These are phyloP conservation scores for Brenthis hecate DNA, from an alignment of 2,888 invertebrate species.

Conservation along the genomic window DNA sequence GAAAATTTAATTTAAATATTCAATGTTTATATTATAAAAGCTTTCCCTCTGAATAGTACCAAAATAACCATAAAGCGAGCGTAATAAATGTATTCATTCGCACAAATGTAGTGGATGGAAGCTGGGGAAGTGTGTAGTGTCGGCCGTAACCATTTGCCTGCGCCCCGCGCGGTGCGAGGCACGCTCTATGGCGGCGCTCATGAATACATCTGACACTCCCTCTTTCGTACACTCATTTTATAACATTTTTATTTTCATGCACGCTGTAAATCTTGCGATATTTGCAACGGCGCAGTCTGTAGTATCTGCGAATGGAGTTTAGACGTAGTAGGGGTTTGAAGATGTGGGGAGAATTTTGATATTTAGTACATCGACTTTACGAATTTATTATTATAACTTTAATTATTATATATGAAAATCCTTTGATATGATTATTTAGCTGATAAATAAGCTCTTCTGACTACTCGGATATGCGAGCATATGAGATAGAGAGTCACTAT, in stretches of 20 bases:
- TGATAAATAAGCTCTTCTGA: too few relatives aligned
- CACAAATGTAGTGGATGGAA: conserved; percentile 28
- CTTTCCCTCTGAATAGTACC: neutral
- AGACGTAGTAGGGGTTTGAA: too few relatives aligned
- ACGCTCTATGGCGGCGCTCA: conserved; percentile 28
- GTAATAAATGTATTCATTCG: conserved; percentile 30
- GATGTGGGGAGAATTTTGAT: too few relatives aligned
- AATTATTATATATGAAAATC: too few relatives aligned
- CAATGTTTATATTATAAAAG: conserved; percentile 11
- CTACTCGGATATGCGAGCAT: too few relatives aligned
- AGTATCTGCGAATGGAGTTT: neutral
- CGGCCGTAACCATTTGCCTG: conserved; percentile 19
- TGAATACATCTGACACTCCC: conserved; percentile 30
- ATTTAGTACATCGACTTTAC: too few relatives aligned
- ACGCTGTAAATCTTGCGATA: conserved; percentile 7
- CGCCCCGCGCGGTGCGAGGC: conserved; percentile 14
- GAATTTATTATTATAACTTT: too few relatives aligned
- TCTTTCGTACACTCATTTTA: conserved; percentile 13
- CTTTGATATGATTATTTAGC: too few relatives aligned
- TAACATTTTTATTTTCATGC: conserved; percentile 23
- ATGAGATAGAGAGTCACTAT: too few relatives aligned
- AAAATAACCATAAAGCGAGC: conserved; percentile 20
- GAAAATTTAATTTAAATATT: neutral
- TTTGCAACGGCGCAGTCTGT: neutral
- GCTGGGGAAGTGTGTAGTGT: neutral